These are phyloP conservation scores for Oxyteleia sp. DNA, from an alignment of 2,888 invertebrate genomes.

Conservation along the genomic window DNA sequence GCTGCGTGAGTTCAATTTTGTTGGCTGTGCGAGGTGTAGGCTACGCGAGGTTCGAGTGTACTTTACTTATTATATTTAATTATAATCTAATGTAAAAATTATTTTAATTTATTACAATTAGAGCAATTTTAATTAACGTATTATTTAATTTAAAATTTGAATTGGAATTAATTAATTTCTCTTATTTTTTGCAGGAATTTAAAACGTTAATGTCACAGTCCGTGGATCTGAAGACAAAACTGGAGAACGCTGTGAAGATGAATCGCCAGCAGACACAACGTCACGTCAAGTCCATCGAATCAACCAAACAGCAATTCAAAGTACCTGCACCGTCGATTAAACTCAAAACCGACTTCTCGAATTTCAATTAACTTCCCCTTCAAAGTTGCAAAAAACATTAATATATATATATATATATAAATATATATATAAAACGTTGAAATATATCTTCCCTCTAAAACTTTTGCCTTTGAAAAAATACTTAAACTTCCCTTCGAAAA, in stretches of 20 bases:
- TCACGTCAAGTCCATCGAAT: slow-evolving; percentile 85
- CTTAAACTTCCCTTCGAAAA: no score
- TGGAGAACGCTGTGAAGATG: slow-evolving; percentile 95
- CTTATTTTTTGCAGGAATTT: slow-evolving; percentile 91
- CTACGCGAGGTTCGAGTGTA: no score
- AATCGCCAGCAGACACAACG: slow-evolving; percentile 90
- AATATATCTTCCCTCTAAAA: slow-evolving; percentile 7
- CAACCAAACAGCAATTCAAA: slow-evolving; percentile 84
- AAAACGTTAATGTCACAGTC: slow-evolving; percentile 96
- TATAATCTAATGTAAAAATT: background rate
- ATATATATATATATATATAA: no score
- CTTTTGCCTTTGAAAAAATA: slow-evolving; percentile 31
- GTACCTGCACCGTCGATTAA: slow-evolving; percentile 92
- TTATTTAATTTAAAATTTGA: no score
- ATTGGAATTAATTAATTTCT: no score
- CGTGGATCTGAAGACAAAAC: slow-evolving; percentile 92
- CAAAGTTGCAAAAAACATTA: slow-evolving; percentile 23
- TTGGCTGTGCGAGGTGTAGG: no score
- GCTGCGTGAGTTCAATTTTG: no score
- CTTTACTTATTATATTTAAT: slow-evolving; percentile 5
- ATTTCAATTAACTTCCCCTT: slow-evolving; percentile 91
- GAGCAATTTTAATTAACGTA: no score
- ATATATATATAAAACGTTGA: slow-evolving; percentile 8
- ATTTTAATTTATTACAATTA: no score
- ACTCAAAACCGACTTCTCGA: slow-evolving; percentile 97